Evolutionary conservation across 2,888 invertebrate genomes (phyloP).

Genomic region (Temnothorax ravouxi): DNA sequence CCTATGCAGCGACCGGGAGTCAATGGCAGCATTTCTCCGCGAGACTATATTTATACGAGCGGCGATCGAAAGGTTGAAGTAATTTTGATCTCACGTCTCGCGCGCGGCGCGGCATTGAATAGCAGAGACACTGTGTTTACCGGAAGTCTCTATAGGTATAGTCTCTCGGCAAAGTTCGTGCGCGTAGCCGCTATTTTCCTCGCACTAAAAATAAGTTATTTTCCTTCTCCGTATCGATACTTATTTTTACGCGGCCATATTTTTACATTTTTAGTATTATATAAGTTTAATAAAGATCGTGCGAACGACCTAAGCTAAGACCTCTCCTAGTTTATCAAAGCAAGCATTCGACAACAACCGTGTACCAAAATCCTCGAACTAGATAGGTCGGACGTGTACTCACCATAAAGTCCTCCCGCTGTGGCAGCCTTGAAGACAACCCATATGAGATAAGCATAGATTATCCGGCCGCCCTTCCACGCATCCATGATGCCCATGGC

Average conservation of each 20-base stretch:
- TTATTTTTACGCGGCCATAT: conserved; percentile 27
- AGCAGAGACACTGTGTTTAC: conserved; percentile 47
- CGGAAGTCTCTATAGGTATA: conserved; percentile 39
- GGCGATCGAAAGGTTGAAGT: conserved; percentile 56
- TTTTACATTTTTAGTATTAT: conserved; percentile 5
- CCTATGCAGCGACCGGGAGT: conserved; percentile 36
- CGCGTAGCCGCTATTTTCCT: conserved; percentile 15
- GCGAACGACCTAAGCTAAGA: background rate
- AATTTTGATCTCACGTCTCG: conserved; percentile 54
- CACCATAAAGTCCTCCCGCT: conserved; percentile 82
- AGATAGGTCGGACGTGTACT: conserved; percentile 61
- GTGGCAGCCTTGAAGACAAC: conserved; percentile 79
- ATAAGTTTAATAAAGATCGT: conserved; percentile 21
- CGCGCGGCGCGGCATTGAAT: conserved; percentile 42
- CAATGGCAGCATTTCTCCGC: conserved; percentile 54
- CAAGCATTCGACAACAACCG: background rate
- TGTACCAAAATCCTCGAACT: background rate
- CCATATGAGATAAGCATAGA: conserved; percentile 82
- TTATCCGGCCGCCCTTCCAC: conserved; percentile 81
- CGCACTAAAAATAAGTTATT: conserved; percentile 23
- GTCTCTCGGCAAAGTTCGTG: conserved; percentile 10
- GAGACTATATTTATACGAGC: conserved; percentile 51
- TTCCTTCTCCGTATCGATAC: conserved; percentile 1
- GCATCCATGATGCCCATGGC: conserved; percentile 80
- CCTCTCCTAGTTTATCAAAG: background rate